Evolutionary conservation across 2,113 vertebrate genomes (phyloP).

Genomic region (Anseranas semipalmata): DNA sequence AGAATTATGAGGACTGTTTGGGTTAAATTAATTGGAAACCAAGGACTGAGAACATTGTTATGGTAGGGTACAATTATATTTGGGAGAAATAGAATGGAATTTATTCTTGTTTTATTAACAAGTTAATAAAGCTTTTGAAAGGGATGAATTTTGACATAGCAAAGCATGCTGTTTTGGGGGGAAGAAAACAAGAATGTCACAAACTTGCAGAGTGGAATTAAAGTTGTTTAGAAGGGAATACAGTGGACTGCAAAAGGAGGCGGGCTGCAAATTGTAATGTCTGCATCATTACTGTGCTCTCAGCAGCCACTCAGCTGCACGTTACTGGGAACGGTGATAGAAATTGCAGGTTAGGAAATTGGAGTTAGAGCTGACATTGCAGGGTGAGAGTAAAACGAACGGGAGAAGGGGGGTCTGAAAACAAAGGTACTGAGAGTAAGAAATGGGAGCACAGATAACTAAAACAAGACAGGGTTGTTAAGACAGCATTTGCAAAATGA

Average conservation of each 20-base stretch:
- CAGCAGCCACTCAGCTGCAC: neutral
- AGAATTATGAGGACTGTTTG: neutral
- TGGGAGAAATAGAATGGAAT: neutral
- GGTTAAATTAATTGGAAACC: neutral
- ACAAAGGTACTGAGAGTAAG: neutral
- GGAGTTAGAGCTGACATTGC: neutral
- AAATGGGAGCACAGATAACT: neutral
- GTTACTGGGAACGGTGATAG: neutral
- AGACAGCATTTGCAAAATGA: slow-evolving; percentile 22
- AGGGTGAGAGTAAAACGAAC: neutral
- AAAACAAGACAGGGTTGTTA: neutral
- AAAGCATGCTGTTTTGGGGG: neutral
- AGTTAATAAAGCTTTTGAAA: neutral
- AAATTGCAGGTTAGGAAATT: neutral
- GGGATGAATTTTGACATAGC: neutral
- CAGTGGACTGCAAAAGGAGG: neutral
- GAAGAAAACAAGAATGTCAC: neutral
- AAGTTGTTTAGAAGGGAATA: neutral
- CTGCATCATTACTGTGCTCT: neutral
- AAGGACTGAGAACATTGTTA: neutral
- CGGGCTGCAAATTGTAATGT: neutral
- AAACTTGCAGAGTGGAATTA: neutral
- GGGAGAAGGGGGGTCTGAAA: neutral
- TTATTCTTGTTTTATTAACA: neutral
- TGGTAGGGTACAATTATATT: neutral